Conservation (phyloP, 2,113 vertebrate genomes). For the Odobenus rosmarus region DNA sequence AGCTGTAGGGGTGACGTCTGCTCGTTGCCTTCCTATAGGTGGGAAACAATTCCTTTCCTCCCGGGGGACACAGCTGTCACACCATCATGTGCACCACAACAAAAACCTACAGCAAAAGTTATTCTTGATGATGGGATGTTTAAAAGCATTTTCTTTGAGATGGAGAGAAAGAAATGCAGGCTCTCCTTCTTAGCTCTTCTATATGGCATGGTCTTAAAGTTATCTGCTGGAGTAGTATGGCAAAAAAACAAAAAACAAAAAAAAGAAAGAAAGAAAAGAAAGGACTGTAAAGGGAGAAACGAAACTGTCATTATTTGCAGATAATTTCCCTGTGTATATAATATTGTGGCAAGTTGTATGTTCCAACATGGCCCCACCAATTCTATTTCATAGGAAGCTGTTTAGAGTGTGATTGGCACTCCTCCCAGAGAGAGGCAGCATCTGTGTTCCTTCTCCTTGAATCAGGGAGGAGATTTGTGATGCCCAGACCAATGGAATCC, state of each 20-base stretch:
- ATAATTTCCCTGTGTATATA: background rate
- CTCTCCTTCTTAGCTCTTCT: background rate
- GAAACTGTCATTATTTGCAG: background rate
- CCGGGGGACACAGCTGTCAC: background rate
- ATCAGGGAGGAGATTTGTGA: background rate
- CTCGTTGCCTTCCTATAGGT: background rate
- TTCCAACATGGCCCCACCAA: background rate
- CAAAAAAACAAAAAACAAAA: background rate
- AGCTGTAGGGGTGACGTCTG: background rate
- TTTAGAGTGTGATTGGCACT: background rate
- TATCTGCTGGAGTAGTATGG: background rate
- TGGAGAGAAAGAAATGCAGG: background rate
- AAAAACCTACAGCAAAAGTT: background rate
- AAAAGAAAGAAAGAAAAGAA: background rate
- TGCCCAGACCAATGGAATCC: background rate
- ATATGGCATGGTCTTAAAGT: background rate
- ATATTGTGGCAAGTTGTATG: background rate
- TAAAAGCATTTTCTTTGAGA: background rate
- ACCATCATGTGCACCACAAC: background rate
- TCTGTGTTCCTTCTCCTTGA: background rate
- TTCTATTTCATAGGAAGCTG: background rate
- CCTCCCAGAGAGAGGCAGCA: background rate
- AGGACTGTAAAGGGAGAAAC: background rate
- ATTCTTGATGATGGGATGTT: background rate
- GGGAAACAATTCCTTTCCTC: background rate